Conservation (phyloP, 2,113 vertebrate genomes). For the Sinosuthora webbiana region DNA sequence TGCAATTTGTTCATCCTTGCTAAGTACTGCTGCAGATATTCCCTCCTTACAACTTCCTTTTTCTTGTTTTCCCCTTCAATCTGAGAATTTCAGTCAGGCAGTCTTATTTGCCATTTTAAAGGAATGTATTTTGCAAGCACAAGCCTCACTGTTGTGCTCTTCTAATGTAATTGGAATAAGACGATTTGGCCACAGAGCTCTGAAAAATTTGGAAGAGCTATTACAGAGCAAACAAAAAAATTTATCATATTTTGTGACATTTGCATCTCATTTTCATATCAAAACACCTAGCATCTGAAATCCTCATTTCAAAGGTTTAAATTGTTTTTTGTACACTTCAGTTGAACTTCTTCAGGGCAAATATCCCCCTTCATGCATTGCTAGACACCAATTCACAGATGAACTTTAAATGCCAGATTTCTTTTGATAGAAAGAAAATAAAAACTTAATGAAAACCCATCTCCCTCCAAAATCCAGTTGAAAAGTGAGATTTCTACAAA, state of each 20-base stretch:
- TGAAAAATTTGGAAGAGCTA: background rate
- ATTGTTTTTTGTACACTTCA: background rate
- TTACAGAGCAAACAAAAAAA: background rate
- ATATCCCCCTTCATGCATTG: background rate
- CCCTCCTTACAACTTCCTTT: background rate
- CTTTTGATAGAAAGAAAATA: background rate
- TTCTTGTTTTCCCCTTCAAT: background rate
- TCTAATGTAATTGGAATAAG: background rate
- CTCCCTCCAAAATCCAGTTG: background rate
- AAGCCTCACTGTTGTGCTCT: background rate
- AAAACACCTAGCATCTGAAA: background rate
- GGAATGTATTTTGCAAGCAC: background rate
- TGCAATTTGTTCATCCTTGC: background rate
- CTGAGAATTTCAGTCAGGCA: background rate
- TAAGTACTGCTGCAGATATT: background rate
- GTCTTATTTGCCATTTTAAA: slow-evolving; percentile 13
- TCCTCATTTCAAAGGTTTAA: background rate
- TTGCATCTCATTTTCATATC: background rate
- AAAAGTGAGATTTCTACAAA: background rate
- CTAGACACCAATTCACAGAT: background rate
- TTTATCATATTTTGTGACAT: background rate
- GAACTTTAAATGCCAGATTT: background rate
- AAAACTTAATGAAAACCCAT: background rate
- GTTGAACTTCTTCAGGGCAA: background rate
- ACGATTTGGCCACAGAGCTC: background rate